These are phyloP conservation scores for Bettongia penicillata DNA, from an alignment of 2,113 vertebrate genomes.

Conservation along the genomic window DNA sequence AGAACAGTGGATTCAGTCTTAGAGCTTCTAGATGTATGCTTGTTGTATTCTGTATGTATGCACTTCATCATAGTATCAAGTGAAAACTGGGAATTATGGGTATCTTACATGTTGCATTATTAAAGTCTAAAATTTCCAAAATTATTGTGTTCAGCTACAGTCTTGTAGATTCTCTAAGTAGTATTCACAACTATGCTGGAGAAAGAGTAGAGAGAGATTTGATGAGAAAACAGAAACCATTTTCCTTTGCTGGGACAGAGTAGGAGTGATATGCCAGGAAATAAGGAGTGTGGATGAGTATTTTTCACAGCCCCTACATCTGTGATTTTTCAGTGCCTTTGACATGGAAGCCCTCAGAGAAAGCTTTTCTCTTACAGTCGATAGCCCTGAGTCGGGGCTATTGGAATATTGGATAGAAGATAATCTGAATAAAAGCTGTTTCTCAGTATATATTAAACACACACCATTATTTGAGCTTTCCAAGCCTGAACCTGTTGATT, in stretches of 20 bases:
- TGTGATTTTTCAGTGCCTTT: constrained; percentile 5
- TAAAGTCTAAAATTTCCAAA: not conserved
- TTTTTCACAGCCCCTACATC: constrained; percentile 10
- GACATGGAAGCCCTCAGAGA: not conserved
- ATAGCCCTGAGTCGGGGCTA: not conserved
- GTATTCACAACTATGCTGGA: not conserved
- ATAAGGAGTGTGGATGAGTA: not conserved
- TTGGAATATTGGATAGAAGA: not conserved
- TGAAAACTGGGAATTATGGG: not conserved
- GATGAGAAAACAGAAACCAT: not conserved
- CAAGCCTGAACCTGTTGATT: constrained; percentile 6
- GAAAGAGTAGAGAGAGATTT: not conserved
- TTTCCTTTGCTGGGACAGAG: constrained; percentile 24
- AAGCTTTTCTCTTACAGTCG: not conserved
- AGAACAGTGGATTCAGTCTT: not conserved
- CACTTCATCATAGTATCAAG: not conserved
- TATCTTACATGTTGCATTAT: constrained; percentile 2
- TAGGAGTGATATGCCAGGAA: not conserved
- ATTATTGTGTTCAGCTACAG: not conserved
- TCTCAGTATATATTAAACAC: constrained; percentile 4
- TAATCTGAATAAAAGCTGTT: not conserved
- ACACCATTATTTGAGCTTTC: not conserved
- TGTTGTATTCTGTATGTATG: not conserved
- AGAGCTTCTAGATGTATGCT: not conserved
- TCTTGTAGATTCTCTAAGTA: constrained; percentile 13